A percentile compares a stretch with the other conserved stretches of the same genome.
Evolutionary conservation across 2,113 vertebrate species (phyloP).

Genomic region (Nothocercus nigrocapillus): DNA sequence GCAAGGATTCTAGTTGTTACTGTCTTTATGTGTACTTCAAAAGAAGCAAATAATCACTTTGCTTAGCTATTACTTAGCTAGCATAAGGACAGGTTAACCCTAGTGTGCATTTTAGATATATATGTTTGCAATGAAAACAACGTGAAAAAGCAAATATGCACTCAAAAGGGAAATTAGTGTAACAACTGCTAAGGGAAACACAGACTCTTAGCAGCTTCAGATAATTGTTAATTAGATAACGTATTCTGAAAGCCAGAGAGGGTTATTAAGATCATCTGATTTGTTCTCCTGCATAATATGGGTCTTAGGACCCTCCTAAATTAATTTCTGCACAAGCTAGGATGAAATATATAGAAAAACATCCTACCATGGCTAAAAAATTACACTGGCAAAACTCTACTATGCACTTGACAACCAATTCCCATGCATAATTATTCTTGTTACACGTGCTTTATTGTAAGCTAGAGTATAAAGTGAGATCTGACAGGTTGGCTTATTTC

Average conservation of each 20-base stretch:
- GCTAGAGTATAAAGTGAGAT: not conserved
- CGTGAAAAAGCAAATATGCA: conserved; percentile 71
- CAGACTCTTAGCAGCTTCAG: conserved; percentile 73
- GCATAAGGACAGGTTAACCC: conserved; percentile 62
- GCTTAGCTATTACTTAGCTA: conserved; percentile 60
- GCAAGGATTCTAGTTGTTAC: conserved; percentile 21
- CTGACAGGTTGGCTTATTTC: not conserved
- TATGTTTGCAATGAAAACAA: conserved; percentile 63
- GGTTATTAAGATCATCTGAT: conserved; percentile 39
- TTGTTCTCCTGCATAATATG: conserved; percentile 30
- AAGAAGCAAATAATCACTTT: conserved; percentile 60
- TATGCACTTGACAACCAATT: not conserved
- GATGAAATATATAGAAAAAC: not conserved
- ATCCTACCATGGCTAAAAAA: not conserved
- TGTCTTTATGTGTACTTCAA: conserved; percentile 35
- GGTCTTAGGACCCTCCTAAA: conserved; percentile 19
- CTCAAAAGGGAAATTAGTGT: conserved; percentile 75
- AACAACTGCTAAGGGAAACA: conserved; percentile 74
- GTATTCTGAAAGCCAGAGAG: conserved; percentile 44
- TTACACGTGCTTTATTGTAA: not conserved
- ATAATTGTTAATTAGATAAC: conserved; percentile 69
- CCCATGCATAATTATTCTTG: not conserved
- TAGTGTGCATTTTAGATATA: conserved; percentile 61
- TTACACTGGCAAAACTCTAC: not conserved
- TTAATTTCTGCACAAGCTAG: conserved; percentile 41